These are phyloP conservation scores for Mallotus villosus DNA, from an alignment of 2,797 vertebrate genomes.

Conservation along the genomic window DNA sequence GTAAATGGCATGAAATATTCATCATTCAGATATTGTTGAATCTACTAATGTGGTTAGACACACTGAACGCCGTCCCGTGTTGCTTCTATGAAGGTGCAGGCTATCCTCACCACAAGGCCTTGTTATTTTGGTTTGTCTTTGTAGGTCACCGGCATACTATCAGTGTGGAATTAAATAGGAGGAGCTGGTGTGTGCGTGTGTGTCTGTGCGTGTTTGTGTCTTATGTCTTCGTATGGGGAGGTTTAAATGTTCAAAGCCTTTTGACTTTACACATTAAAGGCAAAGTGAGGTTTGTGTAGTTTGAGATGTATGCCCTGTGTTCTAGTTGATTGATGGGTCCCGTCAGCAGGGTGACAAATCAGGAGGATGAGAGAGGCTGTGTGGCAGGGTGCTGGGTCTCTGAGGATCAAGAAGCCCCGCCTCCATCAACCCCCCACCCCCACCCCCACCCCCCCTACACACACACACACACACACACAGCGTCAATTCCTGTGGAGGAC, in stretches of 20 bases:
- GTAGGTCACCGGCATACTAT: no score
- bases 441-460: no score
- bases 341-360: slow-evolving; percentile 27
- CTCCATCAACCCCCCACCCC: neutral
- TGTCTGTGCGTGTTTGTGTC: neutral
- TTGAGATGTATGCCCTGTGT: slow-evolving; percentile 39
- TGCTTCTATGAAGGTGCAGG: no score
- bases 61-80: no score
- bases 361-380: slow-evolving; percentile 20
- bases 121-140: no score
- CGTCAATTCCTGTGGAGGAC: no score
- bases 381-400: slow-evolving; percentile 27
- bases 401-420: slow-evolving; percentile 13
- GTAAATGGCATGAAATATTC: neutral
- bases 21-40: neutral
- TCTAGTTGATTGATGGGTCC: slow-evolving; percentile 44
- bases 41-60: neutral
- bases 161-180: no score
- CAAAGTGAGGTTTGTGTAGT: slow-evolving; percentile 44
- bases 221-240: neutral
- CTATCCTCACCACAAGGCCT: no score
- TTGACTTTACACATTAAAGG: slow-evolving; percentile 41
- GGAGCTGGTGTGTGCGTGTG: neutral
- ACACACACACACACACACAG: no score
- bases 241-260: slow-evolving; percentile 35